Evolutionary conservation across 2,888 invertebrate species (phyloP), one percentile per base, ranked within the genome.

Genomic region (Adela reaumurella): DNA sequence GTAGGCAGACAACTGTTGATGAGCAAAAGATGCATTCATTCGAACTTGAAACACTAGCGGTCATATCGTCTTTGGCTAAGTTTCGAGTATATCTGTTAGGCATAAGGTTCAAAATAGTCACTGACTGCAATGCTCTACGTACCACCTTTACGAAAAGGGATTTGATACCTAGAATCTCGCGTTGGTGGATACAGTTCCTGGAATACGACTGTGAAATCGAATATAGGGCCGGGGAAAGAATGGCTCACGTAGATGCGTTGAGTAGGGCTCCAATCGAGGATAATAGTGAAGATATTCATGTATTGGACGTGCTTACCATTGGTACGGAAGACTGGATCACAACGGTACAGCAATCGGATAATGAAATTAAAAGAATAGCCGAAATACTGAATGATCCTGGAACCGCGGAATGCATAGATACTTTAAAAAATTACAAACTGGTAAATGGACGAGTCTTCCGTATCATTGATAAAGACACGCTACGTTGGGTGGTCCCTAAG

Each of bases 171-270:
- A 8, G 47, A 2, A 47, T 47, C n/a, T 18, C 42, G 3, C 3
- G 47, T 5, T 47, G 47, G 47, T 19, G 41, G 42, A 11, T 42
- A 43, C 3, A 19, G 17, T 14, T 42, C 5, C 19, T 17, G 16
- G 43, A 47, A 18, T 47, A 19, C 19, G 0, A 57, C 55, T 58
- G 35, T 45, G 49, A 46, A 45, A 58, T 50, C 18, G 55, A 55
- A 28, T 57, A 57, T 24, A 45, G 56, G 18, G 19, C 58, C 0
- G 56, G 56, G 46, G 17, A 42, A 19, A 20, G 47, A 6, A 63
- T 63, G 61, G 16, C 53, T 1, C 64, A 63, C 43, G 60, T 60
- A 1, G 61, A 63, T 43, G 61, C 60, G 3, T 53, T 64, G 2
- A 61, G 60, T 50, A 18, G 57, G 24, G 10, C 5, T 10, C 24